phyloP scores from a whole-genome alignment of 2,888 invertebrate species.

The Megaustenia siamemsis region DNA sequence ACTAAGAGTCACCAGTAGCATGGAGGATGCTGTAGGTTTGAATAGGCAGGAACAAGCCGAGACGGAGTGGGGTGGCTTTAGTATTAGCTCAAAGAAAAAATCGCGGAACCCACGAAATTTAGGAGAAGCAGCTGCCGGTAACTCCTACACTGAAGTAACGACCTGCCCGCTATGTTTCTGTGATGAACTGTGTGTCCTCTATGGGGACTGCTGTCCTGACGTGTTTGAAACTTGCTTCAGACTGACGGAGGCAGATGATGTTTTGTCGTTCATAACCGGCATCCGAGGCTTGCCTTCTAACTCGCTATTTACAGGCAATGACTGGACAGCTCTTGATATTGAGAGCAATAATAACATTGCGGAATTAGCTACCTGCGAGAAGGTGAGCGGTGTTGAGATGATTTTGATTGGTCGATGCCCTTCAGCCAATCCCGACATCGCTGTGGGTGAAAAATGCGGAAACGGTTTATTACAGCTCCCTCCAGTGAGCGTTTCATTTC shows the following conservation, averaged over 20 bases:
- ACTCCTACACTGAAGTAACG: not conserved
- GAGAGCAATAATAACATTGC: not conserved
- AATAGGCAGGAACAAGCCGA: too few relatives aligned
- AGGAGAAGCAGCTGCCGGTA: not conserved
- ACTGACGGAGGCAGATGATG: not conserved
- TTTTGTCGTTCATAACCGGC: not conserved
- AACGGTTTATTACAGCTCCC: not conserved
- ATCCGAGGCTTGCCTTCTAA: not conserved
- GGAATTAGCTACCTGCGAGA: not conserved
- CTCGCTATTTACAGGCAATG: too few relatives aligned
- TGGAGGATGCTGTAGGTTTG: too few relatives aligned
- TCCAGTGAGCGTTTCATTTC: not conserved
- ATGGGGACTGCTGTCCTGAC: conserved; percentile 46
- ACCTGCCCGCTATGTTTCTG: not conserved
- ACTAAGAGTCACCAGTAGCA: not conserved
- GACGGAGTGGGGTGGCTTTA: not conserved
- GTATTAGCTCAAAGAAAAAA: not conserved
- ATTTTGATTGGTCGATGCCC: conserved; percentile 25
- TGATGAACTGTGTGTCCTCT: conserved; percentile 1
- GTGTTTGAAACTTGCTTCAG: conserved; percentile 10
- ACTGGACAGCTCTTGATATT: not conserved
- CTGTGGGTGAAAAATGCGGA: not conserved
- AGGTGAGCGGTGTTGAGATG: too few relatives aligned
- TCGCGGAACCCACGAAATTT: not conserved
- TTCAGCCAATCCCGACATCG: not conserved